Evolutionary conservation across 1,140 invertebrate genomes (phyloP).

Genomic region (Chrysomallon squamiferum): DNA sequence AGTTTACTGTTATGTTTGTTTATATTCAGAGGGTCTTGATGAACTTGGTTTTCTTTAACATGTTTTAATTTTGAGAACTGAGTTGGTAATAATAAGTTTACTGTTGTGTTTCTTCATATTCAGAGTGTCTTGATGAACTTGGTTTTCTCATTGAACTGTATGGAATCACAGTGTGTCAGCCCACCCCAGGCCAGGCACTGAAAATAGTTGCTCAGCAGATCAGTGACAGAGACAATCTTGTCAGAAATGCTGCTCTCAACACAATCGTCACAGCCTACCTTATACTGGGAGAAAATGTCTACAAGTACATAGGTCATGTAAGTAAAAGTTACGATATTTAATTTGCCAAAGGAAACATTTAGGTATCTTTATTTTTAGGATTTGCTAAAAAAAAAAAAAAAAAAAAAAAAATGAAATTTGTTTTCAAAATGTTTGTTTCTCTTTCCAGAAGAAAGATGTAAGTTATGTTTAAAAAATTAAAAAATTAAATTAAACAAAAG

Average conservation of each 20-base stretch:
- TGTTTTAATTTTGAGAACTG: too few species aligned
- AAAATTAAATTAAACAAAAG: too few species aligned
- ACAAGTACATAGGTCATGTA: slow-evolving; percentile 89
- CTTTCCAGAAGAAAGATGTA: background rate
- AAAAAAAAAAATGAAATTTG: background rate
- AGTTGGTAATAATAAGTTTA: too few species aligned
- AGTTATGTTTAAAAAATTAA: too few species aligned
- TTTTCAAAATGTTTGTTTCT: too few species aligned
- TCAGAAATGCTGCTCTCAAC: slow-evolving; percentile 94
- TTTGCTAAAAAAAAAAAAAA: background rate
- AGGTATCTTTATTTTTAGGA: background rate
- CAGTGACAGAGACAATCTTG: slow-evolving; percentile 93
- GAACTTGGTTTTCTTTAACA: slow-evolving; percentile 84
- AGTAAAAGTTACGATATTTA: slow-evolving; percentile 36
- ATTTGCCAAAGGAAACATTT: background rate
- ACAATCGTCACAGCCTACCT: slow-evolving; percentile 90
- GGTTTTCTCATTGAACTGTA: slow-evolving; percentile 85
- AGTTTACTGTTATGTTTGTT: too few species aligned
- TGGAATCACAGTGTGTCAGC: slow-evolving; percentile 84
- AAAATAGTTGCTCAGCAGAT: slow-evolving; percentile 95
- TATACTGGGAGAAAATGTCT: slow-evolving; percentile 88
- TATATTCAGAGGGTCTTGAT: slow-evolving; percentile 89
- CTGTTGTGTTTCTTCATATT: too few species aligned
- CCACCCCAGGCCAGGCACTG: slow-evolving; percentile 77
- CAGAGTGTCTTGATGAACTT: slow-evolving; percentile 92